Evolutionary conservation across 2,113 vertebrate species (phyloP).

Genomic region (Ochotona curzoniae): DNA sequence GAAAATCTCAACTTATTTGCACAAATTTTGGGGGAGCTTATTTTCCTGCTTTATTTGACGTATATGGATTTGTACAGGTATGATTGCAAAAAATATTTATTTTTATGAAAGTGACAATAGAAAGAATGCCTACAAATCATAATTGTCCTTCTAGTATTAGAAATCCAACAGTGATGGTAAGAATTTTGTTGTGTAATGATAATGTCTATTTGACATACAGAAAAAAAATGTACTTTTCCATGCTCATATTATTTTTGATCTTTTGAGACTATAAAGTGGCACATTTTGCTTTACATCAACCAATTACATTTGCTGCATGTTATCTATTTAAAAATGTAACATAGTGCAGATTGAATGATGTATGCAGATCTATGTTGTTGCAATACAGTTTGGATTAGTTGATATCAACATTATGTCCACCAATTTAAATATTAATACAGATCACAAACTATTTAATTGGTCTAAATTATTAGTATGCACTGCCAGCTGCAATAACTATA

Average conservation of each 20-base stretch:
- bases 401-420: background rate
- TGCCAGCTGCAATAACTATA: background rate
- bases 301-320: background rate
- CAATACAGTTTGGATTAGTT: background rate
- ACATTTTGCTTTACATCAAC: background rate
- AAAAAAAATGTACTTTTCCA: background rate
- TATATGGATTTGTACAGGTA: background rate
- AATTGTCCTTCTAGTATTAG: background rate
- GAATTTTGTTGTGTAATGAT: background rate
- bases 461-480: background rate
- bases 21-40: background rate
- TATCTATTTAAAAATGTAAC: background rate
- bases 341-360: background rate
- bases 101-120: background rate
- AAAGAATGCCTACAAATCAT: background rate
- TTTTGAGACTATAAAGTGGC: background rate
- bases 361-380: background rate
- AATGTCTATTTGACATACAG: background rate
- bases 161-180: background rate
- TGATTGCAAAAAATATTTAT: background rate
- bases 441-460: background rate
- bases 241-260: background rate
- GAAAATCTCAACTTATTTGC: background rate
- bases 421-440: background rate
- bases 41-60: background rate